A percentile compares a stretch with the other conserved stretches of the same genome.
phyloP scores from a whole-genome alignment of 2,888 invertebrate genomes.

The Eilema depressum region DNA sequence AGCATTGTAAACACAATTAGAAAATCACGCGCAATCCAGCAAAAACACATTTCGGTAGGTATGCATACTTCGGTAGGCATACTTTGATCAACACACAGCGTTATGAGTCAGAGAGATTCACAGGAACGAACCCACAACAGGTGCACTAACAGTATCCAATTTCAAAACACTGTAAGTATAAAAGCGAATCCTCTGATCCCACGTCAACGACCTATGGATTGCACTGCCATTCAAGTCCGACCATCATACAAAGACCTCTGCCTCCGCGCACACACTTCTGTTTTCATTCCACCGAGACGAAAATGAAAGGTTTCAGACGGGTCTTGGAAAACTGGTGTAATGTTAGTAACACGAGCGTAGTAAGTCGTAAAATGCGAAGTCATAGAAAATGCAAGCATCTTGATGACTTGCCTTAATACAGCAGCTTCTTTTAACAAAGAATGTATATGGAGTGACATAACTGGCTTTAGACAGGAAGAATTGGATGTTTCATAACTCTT shows the following conservation, averaged over 20 bases:
- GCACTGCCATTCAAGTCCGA: constrained; percentile 48
- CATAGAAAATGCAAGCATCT: constrained; percentile 56
- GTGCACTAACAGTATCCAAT: constrained; percentile 11
- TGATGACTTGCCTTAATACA: constrained; percentile 37
- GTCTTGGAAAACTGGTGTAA: constrained; percentile 32
- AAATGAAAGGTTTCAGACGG: constrained; percentile 31
- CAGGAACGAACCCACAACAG: background rate
- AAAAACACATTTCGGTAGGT: too few species aligned
- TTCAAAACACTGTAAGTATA: constrained; percentile 28
- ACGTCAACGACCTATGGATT: constrained; percentile 61
- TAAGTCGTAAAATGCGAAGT: constrained; percentile 38
- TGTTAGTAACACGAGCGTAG: constrained; percentile 22
- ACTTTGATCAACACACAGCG: background rate
- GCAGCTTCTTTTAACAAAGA: constrained; percentile 29
- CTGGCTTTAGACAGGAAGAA: constrained; percentile 17
- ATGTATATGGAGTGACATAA: constrained; percentile 31
- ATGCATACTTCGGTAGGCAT: too few species aligned
- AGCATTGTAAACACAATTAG: background rate
- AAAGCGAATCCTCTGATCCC: constrained; percentile 36
- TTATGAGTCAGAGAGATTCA: background rate
- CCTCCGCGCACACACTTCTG: constrained; percentile 23
- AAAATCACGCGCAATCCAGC: background rate
- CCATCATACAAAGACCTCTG: constrained; percentile 46
- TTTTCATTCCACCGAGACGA: constrained; percentile 15
- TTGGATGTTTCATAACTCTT: constrained; percentile 26